A percentile compares a stretch with the other conserved stretches of the same genome.
Evolutionary conservation across 2,113 vertebrate genomes (phyloP).

Genomic region (Corvus hawaiiensis): DNA sequence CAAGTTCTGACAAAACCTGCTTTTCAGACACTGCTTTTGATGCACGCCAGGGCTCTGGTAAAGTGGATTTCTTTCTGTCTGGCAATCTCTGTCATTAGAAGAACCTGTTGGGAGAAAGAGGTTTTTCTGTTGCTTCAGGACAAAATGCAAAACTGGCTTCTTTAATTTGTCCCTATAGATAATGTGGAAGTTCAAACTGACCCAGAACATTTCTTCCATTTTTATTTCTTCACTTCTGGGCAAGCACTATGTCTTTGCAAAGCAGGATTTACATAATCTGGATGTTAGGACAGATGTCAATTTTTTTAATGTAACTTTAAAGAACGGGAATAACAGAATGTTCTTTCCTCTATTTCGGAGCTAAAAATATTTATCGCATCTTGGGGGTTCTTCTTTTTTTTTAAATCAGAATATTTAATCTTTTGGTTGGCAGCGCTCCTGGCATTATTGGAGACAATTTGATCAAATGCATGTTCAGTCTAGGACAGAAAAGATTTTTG

Average conservation of each 20-base stretch:
- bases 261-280: constrained; percentile 11
- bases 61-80: constrained; percentile 16
- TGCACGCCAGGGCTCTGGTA: background rate
- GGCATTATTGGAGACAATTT: background rate
- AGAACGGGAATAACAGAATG: background rate
- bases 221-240: background rate
- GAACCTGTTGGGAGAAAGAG: background rate
- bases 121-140: background rate
- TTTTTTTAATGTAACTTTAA: background rate
- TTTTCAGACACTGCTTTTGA: constrained; percentile 6
- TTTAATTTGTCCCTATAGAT: background rate
- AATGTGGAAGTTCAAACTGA: background rate
- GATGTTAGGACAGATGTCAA: background rate
- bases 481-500: background rate
- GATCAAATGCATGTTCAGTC: background rate
- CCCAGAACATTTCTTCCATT: background rate
- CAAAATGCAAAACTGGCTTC: background rate
- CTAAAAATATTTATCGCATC: background rate
- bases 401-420: background rate
- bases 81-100: background rate
- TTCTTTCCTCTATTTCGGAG: background rate
- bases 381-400: background rate
- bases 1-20: constrained; percentile 48
- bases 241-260: background rate
- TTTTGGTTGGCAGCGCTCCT: background rate